Conservation (phyloP, 2,888 invertebrate genomes). For the Pseudanteris insignis region DNA sequence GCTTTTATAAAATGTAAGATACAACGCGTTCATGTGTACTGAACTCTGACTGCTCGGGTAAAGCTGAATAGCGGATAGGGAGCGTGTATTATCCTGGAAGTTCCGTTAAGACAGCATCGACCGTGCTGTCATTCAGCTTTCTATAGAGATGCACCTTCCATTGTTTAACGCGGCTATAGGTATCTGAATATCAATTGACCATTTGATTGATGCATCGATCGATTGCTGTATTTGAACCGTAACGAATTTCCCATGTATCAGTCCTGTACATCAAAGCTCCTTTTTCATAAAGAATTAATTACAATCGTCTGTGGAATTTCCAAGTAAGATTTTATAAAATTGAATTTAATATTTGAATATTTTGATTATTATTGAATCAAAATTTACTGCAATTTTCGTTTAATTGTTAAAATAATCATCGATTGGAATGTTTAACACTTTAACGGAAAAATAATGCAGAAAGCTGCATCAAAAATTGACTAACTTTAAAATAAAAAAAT, state of each 20-base stretch:
- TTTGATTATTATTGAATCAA: too few species aligned
- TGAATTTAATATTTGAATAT: too few species aligned
- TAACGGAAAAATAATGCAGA: too few species aligned
- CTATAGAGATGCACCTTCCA: conserved; percentile 9
- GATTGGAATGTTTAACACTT: too few species aligned
- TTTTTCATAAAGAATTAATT: too few species aligned
- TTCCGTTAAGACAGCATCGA: conserved; percentile 23
- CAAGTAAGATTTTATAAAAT: too few species aligned
- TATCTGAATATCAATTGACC: conserved; percentile 19
- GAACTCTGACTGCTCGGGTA: conserved; percentile 7
- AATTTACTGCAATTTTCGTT: background rate
- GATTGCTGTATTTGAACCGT: background rate
- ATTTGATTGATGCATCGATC: conserved; percentile 15
- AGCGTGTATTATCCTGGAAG: conserved; percentile 9
- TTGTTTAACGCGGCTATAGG: conserved; percentile 16
- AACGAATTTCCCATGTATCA: conserved; percentile 5
- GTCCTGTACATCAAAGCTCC: too few species aligned
- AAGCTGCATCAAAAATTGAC: too few species aligned
- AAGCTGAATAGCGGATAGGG: conserved; percentile 3
- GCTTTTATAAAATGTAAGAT: background rate
- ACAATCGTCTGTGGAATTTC: background rate
- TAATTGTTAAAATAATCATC: background rate
- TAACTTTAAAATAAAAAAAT: too few species aligned
- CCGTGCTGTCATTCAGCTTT: conserved; percentile 9
- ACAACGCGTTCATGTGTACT: conserved; percentile 1